Conservation (phyloP, 2,888 invertebrate genomes). For the Pammene fasciana region DNA sequence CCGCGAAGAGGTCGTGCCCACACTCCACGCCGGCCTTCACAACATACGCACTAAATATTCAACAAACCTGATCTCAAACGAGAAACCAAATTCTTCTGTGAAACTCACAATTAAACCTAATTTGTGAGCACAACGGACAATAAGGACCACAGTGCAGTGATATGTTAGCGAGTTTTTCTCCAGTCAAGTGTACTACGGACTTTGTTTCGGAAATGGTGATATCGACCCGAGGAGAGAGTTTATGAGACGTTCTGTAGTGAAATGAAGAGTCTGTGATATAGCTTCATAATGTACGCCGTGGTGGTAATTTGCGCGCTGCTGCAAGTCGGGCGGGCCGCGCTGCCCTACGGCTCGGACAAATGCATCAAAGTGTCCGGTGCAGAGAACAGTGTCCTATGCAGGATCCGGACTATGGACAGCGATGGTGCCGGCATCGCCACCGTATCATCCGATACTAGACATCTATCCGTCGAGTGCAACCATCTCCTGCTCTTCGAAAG, state of each 20-base stretch:
- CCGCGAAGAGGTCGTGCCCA: constrained; percentile 67
- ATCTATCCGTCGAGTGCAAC: constrained; percentile 89
- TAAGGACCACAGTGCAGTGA: constrained; percentile 76
- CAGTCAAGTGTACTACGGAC: constrained; percentile 74
- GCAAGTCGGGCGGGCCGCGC: constrained; percentile 80
- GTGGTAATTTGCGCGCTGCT: constrained; percentile 80
- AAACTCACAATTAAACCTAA: constrained; percentile 53
- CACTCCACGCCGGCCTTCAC: constrained; percentile 59
- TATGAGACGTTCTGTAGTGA: constrained; percentile 81
- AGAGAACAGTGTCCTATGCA: constrained; percentile 86
- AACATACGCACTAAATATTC: constrained; percentile 77
- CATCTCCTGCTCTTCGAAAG: constrained; percentile 91
- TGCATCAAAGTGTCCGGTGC: constrained; percentile 73
- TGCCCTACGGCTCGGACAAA: constrained; percentile 80
- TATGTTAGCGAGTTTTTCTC: constrained; percentile 79
- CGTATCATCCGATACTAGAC: constrained; percentile 86
- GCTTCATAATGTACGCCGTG: constrained; percentile 70
- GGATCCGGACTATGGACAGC: constrained; percentile 87
- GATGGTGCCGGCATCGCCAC: constrained; percentile 86
- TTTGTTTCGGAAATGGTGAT: constrained; percentile 84
- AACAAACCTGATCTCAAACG: constrained; percentile 67
- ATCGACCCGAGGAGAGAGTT: constrained; percentile 82
- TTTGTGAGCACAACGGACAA: constrained; percentile 50
- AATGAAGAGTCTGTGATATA: constrained; percentile 80
- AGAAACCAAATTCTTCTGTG: constrained; percentile 61